Conservation (phyloP, 1,140 invertebrate genomes). For the Drosophila sturtevanti region DNA sequence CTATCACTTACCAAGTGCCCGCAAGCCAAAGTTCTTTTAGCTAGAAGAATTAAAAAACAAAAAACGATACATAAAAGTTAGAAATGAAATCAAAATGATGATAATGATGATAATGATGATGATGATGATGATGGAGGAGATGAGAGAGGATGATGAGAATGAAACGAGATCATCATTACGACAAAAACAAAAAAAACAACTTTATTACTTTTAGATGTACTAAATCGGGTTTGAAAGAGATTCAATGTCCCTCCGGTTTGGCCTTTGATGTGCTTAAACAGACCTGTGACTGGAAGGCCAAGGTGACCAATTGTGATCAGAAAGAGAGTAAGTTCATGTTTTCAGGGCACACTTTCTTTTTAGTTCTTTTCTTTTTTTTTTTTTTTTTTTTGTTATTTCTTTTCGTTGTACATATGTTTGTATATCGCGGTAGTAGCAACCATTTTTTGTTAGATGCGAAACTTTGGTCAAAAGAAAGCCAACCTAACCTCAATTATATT, state of each 20-base stretch:
- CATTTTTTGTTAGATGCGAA: conserved; percentile 55
- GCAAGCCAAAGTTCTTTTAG: conserved; percentile 70
- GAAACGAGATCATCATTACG: conserved; percentile 30
- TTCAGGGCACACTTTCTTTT: neutral
- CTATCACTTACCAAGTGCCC: conserved; percentile 7
- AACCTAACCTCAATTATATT: conserved; percentile 12
- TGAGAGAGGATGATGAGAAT: conserved; percentile 32
- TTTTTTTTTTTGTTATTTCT: neutral
- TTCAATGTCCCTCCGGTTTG: conserved; percentile 96
- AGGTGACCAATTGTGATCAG: conserved; percentile 97
- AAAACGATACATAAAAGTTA: conserved; percentile 34
- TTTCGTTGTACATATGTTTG: neutral
- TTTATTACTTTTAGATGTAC: conserved; percentile 89
- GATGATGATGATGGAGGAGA: conserved; percentile 12
- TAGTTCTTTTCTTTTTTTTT: conserved; percentile 24
- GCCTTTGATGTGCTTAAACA: conserved; percentile 98
- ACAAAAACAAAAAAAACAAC: conserved; percentile 22
- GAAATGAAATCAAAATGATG: conserved; percentile 14
- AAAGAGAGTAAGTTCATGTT: conserved; percentile 93
- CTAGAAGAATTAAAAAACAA: conserved; percentile 32
- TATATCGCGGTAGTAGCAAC: conserved; percentile 42
- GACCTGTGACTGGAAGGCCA: conserved; percentile 98
- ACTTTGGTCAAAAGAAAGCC: conserved; percentile 53
- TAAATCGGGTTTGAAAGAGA: conserved; percentile 95
- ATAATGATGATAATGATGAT: conserved; percentile 28